Evolutionary conservation across 2,888 invertebrate species (phyloP).

Genomic region (Escarpia spicata): DNA sequence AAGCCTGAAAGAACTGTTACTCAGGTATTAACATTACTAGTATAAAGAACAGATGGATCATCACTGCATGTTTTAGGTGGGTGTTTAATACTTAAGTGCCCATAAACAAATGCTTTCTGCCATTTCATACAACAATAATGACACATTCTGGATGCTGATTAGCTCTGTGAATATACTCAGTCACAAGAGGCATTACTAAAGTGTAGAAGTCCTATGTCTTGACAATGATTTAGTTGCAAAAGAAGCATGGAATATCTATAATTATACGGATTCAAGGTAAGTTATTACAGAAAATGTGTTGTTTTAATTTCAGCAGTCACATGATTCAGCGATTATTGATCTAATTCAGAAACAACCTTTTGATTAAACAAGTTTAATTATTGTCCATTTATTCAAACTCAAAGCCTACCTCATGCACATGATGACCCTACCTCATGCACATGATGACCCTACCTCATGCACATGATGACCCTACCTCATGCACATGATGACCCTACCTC

Average conservation of each 20-base stretch:
- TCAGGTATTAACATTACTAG: background rate
- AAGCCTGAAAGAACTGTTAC: background rate
- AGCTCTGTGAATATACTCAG: too few relatives aligned
- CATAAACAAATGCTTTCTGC: background rate
- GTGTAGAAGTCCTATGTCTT: too few relatives aligned
- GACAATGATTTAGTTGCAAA: too few relatives aligned
- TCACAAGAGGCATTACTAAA: too few relatives aligned
- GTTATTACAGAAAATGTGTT: too few relatives aligned
- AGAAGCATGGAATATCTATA: too few relatives aligned
- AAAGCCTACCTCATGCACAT: background rate
- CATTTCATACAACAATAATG: too few relatives aligned
- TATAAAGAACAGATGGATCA: background rate
- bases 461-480: background rate
- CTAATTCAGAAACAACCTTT: background rate
- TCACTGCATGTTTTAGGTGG: background rate
- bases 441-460: background rate
- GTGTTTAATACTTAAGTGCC: background rate
- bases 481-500: background rate
- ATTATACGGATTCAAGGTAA: too few relatives aligned
- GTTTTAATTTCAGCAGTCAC: too few relatives aligned
- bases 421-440: background rate
- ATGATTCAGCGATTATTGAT: too few relatives aligned
- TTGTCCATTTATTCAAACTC: background rate
- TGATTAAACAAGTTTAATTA: background rate
- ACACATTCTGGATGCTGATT: too few relatives aligned